phyloP scores from a whole-genome alignment of 2,113 vertebrate species.

The Silurus glanis region DNA sequence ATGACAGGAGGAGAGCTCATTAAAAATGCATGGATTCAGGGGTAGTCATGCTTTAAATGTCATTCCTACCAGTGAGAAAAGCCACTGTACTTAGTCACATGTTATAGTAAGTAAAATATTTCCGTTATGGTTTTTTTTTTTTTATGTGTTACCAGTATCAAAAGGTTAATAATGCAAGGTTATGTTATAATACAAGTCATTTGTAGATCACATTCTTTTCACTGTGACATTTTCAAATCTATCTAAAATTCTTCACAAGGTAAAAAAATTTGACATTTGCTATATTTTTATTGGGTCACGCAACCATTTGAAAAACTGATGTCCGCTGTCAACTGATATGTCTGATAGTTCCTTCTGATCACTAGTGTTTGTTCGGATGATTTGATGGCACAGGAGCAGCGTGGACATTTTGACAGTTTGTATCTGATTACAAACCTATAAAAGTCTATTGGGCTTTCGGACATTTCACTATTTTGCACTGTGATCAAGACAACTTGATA shows the following conservation, averaged over 20 bases:
- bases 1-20: slow-evolving; percentile 49
- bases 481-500: not conserved
- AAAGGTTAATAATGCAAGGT: slow-evolving; percentile 2
- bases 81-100: not conserved
- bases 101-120: not conserved
- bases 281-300: not conserved
- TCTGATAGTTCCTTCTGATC: not conserved
- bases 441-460: not conserved
- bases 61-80: slow-evolving; percentile 39
- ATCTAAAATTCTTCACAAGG: not conserved
- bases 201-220: not conserved
- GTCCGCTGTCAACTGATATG: not conserved
- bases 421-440: not conserved
- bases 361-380: not conserved
- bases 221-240: slow-evolving; percentile 1
- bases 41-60: slow-evolving; percentile 54
- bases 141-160: not conserved
- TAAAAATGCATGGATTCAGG: slow-evolving; percentile 53
- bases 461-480: not conserved
- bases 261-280: not conserved
- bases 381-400: not conserved
- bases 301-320: not conserved
- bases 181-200: not conserved
- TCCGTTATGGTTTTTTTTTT: not conserved
- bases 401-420: not conserved